Conservation (phyloP, 2,113 vertebrate genomes). For the Saguinus imperator region DNA sequence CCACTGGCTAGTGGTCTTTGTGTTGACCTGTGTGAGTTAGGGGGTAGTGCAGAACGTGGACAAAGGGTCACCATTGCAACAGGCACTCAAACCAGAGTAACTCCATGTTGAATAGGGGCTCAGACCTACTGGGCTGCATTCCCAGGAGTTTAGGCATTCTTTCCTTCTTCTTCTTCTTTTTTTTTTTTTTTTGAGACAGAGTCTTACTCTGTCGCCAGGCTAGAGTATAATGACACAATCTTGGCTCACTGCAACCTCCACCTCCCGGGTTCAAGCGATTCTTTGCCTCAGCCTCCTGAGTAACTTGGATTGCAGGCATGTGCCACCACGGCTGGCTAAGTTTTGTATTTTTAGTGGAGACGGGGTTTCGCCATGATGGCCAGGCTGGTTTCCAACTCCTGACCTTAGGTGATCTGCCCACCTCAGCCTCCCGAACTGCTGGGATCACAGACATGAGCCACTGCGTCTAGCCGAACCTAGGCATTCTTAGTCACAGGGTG, state of each 20-base stretch:
- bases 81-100: no score
- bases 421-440: background rate
- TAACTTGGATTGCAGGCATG: background rate
- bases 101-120: no score
- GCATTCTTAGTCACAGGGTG: no score
- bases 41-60: background rate
- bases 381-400: background rate
- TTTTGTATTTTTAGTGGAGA: background rate
- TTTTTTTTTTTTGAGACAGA: background rate
- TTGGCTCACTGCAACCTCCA: background rate
- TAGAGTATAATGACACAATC: background rate
- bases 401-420: background rate
- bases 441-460: background rate
- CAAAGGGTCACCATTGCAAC: background rate
- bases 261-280: background rate
- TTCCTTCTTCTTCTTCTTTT: background rate
- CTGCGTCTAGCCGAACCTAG: rapidly evolving
- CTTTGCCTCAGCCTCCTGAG: background rate
- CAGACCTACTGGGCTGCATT: no score
- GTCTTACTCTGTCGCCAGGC: background rate
- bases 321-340: background rate
- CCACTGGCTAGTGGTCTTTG: background rate
- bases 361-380: background rate
- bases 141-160: background rate
- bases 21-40: background rate